Conservation (phyloP, 1,140 invertebrate species). For the Hylyphantes graminicola region DNA sequence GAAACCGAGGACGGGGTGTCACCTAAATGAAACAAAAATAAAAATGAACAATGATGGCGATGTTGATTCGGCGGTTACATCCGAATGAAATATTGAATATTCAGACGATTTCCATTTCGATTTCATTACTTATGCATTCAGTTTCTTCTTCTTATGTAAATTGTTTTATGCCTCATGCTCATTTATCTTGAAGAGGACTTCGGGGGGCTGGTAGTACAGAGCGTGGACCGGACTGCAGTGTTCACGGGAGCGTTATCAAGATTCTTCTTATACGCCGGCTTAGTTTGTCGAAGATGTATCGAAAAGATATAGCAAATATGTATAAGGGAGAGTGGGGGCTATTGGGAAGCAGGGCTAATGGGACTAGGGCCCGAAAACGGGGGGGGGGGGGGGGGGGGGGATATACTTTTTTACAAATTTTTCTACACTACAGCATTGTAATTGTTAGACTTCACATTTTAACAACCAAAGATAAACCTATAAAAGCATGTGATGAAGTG, state of each 20-base stretch:
- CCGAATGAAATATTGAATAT: constrained; percentile 49
- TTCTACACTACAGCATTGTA: too few relatives aligned
- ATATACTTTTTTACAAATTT: too few relatives aligned
- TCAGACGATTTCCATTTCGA: constrained; percentile 44
- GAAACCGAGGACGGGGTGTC: neutral
- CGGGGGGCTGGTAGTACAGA: neutral
- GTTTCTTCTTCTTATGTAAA: constrained; percentile 59
- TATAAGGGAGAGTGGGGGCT: too few relatives aligned
- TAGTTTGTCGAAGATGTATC: too few relatives aligned
- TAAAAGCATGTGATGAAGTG: too few relatives aligned
- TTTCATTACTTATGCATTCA: constrained; percentile 54
- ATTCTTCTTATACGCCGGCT: constrained; percentile 10
- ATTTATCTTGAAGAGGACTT: constrained; percentile 39
- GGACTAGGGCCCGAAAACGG: too few relatives aligned
- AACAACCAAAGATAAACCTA: too few relatives aligned
- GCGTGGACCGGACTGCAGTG: constrained; percentile 19
- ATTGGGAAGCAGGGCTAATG: too few relatives aligned
- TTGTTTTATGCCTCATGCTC: constrained; percentile 36
- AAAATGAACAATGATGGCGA: constrained; percentile 26
- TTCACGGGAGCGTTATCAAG: constrained; percentile 36
- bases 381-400: too few relatives aligned
- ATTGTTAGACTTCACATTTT: too few relatives aligned
- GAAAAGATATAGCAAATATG: too few relatives aligned
- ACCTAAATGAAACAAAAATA: constrained; percentile 18
- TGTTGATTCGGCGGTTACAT: constrained; percentile 17